Evolutionary conservation across 2,797 vertebrate species (phyloP).

Genomic region (Odontamblyopus lacepedii): DNA sequence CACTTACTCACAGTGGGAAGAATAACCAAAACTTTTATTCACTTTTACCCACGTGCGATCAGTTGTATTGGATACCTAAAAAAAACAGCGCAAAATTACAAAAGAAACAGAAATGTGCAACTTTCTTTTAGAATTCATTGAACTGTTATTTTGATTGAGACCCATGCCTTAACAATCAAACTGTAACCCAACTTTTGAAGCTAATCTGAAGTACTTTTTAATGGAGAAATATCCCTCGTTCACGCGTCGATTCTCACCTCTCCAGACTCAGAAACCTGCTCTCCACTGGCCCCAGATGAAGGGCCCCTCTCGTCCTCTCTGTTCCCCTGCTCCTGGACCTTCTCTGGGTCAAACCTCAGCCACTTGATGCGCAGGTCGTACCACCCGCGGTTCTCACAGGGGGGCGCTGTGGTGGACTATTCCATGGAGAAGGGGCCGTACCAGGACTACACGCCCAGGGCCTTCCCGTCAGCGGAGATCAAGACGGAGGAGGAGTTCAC

Average conservation of each 20-base stretch:
- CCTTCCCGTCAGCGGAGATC: constrained; percentile 67
- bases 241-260: neutral
- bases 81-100: too few species aligned
- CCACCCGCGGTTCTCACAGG: constrained; percentile 43
- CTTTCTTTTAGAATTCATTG: too few species aligned
- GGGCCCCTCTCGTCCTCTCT: constrained; percentile 78
- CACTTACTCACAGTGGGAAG: too few species aligned
- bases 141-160: too few species aligned
- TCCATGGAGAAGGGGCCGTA: constrained; percentile 56
- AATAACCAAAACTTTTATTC: too few species aligned
- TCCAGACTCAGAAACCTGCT: constrained; percentile 88
- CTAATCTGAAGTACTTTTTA: too few species aligned
- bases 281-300: constrained; percentile 84
- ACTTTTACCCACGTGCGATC: too few species aligned
- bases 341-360: constrained; percentile 84
- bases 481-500: constrained; percentile 85
- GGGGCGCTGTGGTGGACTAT: neutral
- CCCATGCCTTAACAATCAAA: too few species aligned
- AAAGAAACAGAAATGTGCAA: too few species aligned
- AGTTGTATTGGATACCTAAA: too few species aligned
- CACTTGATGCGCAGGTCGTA: constrained; percentile 79
- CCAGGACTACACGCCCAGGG: constrained; percentile 40
- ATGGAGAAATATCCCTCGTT: neutral
- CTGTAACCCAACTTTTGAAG: too few species aligned
- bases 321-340: constrained; percentile 87